phyloP scores from a whole-genome alignment of 2,888 invertebrate species.

The Parapristionchus giblindavisi region DNA sequence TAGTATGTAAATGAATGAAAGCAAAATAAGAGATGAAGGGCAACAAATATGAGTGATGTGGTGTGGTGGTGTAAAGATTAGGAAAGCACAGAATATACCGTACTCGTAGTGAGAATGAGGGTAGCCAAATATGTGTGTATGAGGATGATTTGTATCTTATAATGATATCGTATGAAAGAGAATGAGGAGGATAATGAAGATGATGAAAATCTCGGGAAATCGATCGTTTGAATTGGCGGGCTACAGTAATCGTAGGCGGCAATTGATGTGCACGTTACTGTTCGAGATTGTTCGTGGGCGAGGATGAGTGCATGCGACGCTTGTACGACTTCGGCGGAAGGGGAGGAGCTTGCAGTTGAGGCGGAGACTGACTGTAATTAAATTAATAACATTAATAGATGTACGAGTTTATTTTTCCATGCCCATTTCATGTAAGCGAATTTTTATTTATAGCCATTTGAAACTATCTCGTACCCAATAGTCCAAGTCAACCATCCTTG shows the following conservation, averaged over 20 bases:
- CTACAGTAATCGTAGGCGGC: background rate
- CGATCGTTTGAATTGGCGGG: background rate
- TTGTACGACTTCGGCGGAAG: slow-evolving; percentile 51
- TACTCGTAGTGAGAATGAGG: background rate
- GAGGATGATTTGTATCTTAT: too few species aligned
- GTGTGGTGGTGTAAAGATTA: too few species aligned
- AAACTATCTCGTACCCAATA: background rate
- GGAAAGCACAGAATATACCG: too few species aligned
- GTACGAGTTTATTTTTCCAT: too few species aligned
- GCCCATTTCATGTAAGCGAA: too few species aligned
- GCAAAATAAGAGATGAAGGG: too few species aligned
- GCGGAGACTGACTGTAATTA: background rate
- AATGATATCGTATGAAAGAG: background rate
- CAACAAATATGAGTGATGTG: too few species aligned
- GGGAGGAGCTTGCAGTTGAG: slow-evolving; percentile 40
- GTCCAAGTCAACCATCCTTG: background rate
- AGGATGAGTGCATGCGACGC: slow-evolving; percentile 31
- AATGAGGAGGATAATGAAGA: background rate
- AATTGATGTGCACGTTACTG: background rate
- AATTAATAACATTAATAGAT: background rate
- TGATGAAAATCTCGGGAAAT: background rate
- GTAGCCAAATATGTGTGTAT: slow-evolving; percentile 20
- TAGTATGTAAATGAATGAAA: too few species aligned
- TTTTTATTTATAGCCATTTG: too few species aligned
- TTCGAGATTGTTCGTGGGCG: slow-evolving; percentile 27